phyloP scores from a whole-genome alignment of 1,140 invertebrate species.

The Melitaea cinxia region DNA sequence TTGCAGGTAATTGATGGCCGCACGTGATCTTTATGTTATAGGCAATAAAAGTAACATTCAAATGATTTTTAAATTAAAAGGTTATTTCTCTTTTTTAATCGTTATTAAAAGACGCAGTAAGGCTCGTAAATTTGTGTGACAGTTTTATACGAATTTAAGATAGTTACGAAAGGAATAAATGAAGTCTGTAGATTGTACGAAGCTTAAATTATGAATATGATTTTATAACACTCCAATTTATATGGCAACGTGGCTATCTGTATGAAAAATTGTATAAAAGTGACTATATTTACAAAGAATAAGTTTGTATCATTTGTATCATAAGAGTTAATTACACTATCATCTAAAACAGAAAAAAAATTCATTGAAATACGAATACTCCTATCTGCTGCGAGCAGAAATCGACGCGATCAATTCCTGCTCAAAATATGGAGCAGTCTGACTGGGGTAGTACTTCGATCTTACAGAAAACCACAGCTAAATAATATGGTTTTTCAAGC shows the following conservation, averaged over 20 bases:
- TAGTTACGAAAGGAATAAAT: conserved; percentile 21
- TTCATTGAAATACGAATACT: too few species aligned
- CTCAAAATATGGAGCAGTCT: too few species aligned
- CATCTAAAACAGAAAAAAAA: too few species aligned
- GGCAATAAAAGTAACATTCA: conserved; percentile 28
- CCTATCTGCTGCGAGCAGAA: too few species aligned
- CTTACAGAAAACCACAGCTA: too few species aligned
- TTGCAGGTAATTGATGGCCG: conserved; percentile 50
- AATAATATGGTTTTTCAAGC: too few species aligned
- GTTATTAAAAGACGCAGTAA: conserved; percentile 38
- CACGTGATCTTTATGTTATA: conserved; percentile 47
- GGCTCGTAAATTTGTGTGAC: conserved; percentile 11
- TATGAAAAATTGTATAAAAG: too few species aligned
- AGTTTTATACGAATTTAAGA: conserved; percentile 21
- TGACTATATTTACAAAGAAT: too few species aligned
- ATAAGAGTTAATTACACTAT: too few species aligned
- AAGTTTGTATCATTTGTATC: too few species aligned
- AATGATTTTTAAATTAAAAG: conserved; percentile 27
- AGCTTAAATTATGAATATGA: not conserved
- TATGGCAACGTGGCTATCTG: not conserved
- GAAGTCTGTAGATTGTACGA: not conserved
- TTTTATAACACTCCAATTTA: not conserved
- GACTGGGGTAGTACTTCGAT: too few species aligned
- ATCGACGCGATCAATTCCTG: too few species aligned
- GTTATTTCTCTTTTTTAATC: conserved; percentile 10